Conservation (phyloP, 2,797 vertebrate genomes). For the Periophthalmus magnuspinnatus region DNA sequence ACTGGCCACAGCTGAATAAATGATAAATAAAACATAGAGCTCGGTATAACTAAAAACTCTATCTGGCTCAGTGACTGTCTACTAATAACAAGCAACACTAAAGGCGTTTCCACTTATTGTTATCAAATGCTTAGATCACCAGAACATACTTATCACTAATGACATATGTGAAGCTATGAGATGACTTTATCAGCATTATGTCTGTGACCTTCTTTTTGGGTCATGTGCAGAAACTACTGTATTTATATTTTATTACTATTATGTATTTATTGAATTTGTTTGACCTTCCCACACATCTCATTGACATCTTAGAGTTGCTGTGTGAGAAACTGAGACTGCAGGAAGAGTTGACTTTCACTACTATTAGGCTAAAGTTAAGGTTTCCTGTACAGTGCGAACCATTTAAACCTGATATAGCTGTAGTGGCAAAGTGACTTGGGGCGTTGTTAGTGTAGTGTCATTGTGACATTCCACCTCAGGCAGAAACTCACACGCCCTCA, state of each 20-base stretch:
- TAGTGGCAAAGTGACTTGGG: neutral
- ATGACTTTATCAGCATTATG: neutral
- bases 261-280: neutral
- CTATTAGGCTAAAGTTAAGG: conserved; percentile 12
- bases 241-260: neutral
- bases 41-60: neutral
- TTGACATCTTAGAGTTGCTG: conserved; percentile 23
- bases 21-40: neutral
- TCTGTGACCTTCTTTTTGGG: neutral
- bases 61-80: neutral
- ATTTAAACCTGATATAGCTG: conserved; percentile 11
- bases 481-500: neutral
- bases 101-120: neutral
- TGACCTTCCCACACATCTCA: conserved; percentile 45
- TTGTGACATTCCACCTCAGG: conserved; percentile 4
- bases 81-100: neutral
- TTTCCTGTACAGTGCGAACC: conserved; percentile 1
- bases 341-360: conserved; percentile 1
- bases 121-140: neutral
- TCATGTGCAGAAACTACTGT: neutral
- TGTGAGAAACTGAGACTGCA: conserved; percentile 14
- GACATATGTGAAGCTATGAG: neutral
- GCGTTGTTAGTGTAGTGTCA: conserved; percentile 13
- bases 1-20: neutral
- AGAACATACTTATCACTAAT: neutral